Evolutionary conservation across 2,888 invertebrate species (phyloP), one percentile per base, ranked within the genome.

Genomic region (Cephus pygmeus): DNA sequence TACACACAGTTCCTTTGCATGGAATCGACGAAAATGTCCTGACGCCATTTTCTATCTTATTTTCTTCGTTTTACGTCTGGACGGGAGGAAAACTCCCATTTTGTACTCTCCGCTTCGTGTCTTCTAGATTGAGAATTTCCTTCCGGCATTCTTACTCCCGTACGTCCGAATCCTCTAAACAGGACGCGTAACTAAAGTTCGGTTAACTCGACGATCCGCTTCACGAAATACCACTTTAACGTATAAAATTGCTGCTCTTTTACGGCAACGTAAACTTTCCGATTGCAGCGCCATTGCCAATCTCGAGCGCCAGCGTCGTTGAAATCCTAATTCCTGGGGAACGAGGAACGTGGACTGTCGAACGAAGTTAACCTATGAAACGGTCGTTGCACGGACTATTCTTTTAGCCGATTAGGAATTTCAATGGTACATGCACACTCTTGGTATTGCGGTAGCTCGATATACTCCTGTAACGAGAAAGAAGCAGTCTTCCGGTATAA

Each of bases 171-270:
- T 75, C 9, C 35, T 34, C 75, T 34, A 69, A 69, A 34, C 69
- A 69, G 34, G 69, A 77, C 78, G 80, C 76, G 76, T 79, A 79
- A 81, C 75, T 80, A 79, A 80, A 81, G 83, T 84, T 82, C 79
- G 77, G 74, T 77, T 80, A 35, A 35, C 76, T 68, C 75, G 79
- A 76, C 79, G 82, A 82, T 81, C 77, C 82, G 80, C 84, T 80
- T 81, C 76, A 77, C 81, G 56, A 23, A 56, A 56, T 56, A 56
- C 56, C 23, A 56, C 56, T 23, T 56, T 56, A 56, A 56, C 56
- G 9, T 56, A 56, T 56, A 23, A 56, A 23, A 56, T 56, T 56
- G 56, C 23, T 56, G 56, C 56, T 56, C 56, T 56, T 56, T 56
- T 56, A 56, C 56, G 56, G 56, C 56, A 56, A 23, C 56, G 56